These are phyloP conservation scores for Drepanosiphum platanoidis DNA, from an alignment of 2,888 invertebrate genomes.

Conservation along the genomic window DNA sequence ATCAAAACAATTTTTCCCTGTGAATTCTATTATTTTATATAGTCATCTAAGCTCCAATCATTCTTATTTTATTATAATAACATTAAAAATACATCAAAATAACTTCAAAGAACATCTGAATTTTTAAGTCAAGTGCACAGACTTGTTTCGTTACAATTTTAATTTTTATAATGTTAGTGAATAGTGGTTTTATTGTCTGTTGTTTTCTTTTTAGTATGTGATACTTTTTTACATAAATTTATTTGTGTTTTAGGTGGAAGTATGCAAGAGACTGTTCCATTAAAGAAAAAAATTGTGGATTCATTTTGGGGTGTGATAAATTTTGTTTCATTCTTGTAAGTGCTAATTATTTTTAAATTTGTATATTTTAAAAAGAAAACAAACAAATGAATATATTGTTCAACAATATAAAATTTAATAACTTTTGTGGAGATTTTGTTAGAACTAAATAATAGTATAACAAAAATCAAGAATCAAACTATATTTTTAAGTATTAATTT, in stretches of 20 bases:
- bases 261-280: conserved; percentile 35
- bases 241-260: conserved; percentile 33
- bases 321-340: conserved; percentile 56
- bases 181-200: background rate
- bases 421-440: no score
- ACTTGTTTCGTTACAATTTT: no score
- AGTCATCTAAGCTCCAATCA: no score
- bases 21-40: no score
- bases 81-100: no score
- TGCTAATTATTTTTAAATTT: background rate
- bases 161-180: no score
- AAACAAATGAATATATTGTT: no score
- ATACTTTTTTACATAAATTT: background rate
- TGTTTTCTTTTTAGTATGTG: background rate
- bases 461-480: background rate
- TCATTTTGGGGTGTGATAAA: conserved; percentile 54
- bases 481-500: background rate
- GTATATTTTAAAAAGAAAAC: background rate
- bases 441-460: background rate
- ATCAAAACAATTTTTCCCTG: no score
- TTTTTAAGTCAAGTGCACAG: no score
- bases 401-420: no score
- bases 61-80: no score
- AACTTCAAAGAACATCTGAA: no score
- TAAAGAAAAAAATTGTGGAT: conserved; percentile 48